Conservation (phyloP, 2,888 invertebrate species). For the Drosophila parthenogenetica region DNA sequence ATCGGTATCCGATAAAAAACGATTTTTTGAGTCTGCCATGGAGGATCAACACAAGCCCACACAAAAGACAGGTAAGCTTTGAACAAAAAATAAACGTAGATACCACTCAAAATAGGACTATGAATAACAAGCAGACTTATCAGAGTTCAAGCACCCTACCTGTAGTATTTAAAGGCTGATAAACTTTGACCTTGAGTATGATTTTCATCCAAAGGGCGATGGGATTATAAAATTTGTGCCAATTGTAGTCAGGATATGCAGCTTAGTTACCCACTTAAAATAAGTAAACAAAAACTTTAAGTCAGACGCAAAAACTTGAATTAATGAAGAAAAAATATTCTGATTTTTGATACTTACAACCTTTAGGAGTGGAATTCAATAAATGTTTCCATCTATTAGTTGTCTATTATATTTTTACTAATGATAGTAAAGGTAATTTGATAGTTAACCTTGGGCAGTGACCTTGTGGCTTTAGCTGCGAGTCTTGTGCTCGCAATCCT, state of each 20-base stretch:
- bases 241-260: too few relatives aligned
- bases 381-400: background rate
- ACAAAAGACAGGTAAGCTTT: conserved; percentile 90
- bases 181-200: background rate
- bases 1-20: conserved; percentile 96
- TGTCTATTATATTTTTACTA: background rate
- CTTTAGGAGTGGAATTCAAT: too few relatives aligned
- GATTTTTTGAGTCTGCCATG: conserved; percentile 98
- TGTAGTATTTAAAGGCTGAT: background rate
- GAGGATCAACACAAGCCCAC: conserved; percentile 95
- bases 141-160: background rate
- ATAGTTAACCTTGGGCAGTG: conserved; percentile 1
- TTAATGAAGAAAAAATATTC: too few relatives aligned
- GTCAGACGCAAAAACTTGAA: too few relatives aligned
- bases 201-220: too few relatives aligned
- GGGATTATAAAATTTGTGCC: too few relatives aligned
- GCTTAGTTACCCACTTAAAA: too few relatives aligned
- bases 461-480: background rate
- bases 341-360: too few relatives aligned
- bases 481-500: conserved; percentile 25
- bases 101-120: background rate
- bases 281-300: too few relatives aligned
- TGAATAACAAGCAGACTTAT: background rate
- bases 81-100: background rate
- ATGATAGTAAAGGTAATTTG: background rate